Base-by-base conservation (phyloP, 64 coral and sea anemone genomes). In the Catalaphyllia jardinei region DNA sequence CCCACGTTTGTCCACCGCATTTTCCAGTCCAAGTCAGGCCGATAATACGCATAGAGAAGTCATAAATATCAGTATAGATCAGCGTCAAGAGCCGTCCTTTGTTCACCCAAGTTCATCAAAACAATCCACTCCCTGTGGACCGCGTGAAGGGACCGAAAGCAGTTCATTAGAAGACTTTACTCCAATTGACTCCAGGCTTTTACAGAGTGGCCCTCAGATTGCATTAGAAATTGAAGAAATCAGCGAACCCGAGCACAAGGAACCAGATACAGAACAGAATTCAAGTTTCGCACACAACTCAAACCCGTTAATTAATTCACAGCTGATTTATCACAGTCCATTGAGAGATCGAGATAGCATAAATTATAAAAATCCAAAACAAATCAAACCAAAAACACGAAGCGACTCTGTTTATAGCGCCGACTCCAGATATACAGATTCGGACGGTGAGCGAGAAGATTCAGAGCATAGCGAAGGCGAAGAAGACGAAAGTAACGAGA, bases 261-360 rank as follows among this genome's bases (percentile, higher is more conserved):
- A 30, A 15, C 71, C 14, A 30, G 27, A 73, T 73, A 29, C 4
- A 25, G 25, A 30, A 29, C 71, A 73, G 27, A 30, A 73, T 10
- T 30, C 29, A 15, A 73, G 71, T 30, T 73, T 73, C 29, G 71
- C 29, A 30, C 25, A 30, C 29, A 0, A 73, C n/a, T 13, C 71
- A 73, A 73, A 73, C 7, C 29, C 29, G 71, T 30, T 73, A 73
- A 73, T 73, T 73, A 73, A 73, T 73, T 73, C 71, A 73, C 71
- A 31, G 27, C 4, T 29, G 71, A 73, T 1, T 30, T 2, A 0
- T 73, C 71, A 73, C 29, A 73, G 9, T 30, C 71, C 13, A 73
- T 1, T 31, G 29, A 3, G 25, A 73, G 9, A 35, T 1, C 33
- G 33, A 35, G 33, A 73, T 30, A 73, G 29, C 71, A 73, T 73